Conservation (phyloP, 2,113 vertebrate genomes). For the Cheilinus undulatus region DNA sequence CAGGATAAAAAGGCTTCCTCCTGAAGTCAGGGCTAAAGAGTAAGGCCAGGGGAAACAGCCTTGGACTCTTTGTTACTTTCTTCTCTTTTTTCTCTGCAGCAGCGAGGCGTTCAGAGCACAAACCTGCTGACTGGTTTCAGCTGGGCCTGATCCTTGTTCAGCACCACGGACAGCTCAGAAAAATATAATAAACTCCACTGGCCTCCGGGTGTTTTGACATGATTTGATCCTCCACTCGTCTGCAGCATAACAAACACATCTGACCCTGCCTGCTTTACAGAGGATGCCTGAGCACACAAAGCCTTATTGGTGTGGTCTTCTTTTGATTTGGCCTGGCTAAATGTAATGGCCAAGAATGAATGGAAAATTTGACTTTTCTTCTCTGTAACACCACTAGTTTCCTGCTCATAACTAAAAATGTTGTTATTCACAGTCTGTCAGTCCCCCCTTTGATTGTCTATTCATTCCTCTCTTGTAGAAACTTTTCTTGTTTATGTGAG, state of each 20-base stretch:
- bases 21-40: neutral
- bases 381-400: too few species aligned
- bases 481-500: too few species aligned
- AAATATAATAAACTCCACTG: neutral
- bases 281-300: neutral
- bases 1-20: constrained; percentile 5
- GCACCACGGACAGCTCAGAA: neutral
- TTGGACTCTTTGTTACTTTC: neutral
- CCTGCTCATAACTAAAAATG: too few species aligned
- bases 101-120: neutral
- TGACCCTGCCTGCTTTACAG: neutral
- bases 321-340: neutral
- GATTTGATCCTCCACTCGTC: constrained; percentile 8
- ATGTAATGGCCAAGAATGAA: neutral
- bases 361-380: neutral
- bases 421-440: too few species aligned
- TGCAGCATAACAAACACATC: constrained; percentile 19
- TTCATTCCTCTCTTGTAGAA: too few species aligned
- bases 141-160: constrained; percentile 21
- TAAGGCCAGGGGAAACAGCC: neutral
- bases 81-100: neutral
- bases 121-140: neutral
- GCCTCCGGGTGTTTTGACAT: neutral
- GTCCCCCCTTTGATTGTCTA: too few species aligned
- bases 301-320: neutral